Conservation (phyloP, 2,888 invertebrate species). For the Amphipoea lucens region DNA sequence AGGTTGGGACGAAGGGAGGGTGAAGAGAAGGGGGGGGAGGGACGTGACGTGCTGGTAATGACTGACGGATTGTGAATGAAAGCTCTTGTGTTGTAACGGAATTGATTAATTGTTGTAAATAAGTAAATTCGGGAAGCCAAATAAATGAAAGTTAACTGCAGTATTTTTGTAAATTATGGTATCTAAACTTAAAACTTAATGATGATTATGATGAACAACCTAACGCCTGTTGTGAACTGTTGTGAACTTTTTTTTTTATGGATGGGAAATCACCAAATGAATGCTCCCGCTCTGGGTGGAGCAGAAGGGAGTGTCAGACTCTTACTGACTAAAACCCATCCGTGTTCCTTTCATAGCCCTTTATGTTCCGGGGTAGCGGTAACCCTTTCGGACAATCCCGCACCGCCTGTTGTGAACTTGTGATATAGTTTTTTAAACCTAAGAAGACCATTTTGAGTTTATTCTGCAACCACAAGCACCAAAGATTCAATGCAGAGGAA, state of each 20-base stretch:
- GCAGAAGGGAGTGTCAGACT: too few species aligned
- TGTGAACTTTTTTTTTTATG: too few species aligned
- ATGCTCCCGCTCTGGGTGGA: too few species aligned
- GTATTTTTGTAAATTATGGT: neutral
- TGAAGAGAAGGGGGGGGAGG: neutral
- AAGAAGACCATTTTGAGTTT: neutral
- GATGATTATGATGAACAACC: neutral
- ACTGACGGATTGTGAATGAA: slow-evolving; percentile 55
- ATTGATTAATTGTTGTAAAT: slow-evolving; percentile 29
- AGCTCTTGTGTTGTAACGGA: slow-evolving; percentile 34
- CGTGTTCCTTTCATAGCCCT: too few species aligned
- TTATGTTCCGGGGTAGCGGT: too few species aligned
- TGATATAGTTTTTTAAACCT: too few species aligned
- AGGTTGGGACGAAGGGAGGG: slow-evolving; percentile 35
- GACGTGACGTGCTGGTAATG: slow-evolving; percentile 36
- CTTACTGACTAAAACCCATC: too few species aligned
- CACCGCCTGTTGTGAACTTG: too few species aligned
- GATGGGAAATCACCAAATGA: too few species aligned
- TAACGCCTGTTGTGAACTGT: neutral
- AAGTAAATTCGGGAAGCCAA: slow-evolving; percentile 6
- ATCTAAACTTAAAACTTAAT: neutral
- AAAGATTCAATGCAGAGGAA: neutral
- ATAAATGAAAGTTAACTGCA: neutral
- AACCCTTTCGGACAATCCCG: too few species aligned
- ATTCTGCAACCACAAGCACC: neutral